These are phyloP conservation scores for Goniozus legneri DNA, from an alignment of 1,140 invertebrate genomes.

Conservation along the genomic window DNA sequence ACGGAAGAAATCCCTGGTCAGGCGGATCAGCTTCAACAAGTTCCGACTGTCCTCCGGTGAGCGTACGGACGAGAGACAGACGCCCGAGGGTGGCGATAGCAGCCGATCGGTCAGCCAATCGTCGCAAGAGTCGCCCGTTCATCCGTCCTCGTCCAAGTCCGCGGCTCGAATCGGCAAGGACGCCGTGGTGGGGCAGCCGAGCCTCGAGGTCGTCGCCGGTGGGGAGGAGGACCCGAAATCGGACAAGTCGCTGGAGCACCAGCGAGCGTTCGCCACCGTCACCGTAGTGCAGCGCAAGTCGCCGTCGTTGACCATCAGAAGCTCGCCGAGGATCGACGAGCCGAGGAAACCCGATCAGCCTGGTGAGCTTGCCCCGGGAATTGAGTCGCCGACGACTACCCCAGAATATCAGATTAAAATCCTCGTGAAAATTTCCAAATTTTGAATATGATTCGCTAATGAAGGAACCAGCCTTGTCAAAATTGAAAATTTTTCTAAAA, in stretches of 20 bases:
- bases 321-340: slow-evolving; percentile 6
- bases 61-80: slow-evolving; percentile 34
- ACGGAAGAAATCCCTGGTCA: slow-evolving; percentile 37
- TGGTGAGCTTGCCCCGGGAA: too few species aligned
- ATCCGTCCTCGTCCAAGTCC: slow-evolving; percentile 25
- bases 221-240: slow-evolving; percentile 1
- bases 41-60: slow-evolving; percentile 37
- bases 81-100: slow-evolving; percentile 42
- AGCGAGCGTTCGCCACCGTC: slow-evolving; percentile 29
- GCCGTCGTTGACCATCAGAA: slow-evolving; percentile 39
- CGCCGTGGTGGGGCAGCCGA: background rate
- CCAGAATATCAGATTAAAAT: too few species aligned
- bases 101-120: slow-evolving; percentile 43
- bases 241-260: slow-evolving; percentile 10
- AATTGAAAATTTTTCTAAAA: too few species aligned
- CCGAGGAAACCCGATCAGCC: too few species aligned
- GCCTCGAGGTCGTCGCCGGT: background rate
- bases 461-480: too few species aligned
- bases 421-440: too few species aligned
- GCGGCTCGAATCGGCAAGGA: background rate
- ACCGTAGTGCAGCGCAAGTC: slow-evolving; percentile 39
- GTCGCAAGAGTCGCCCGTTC: slow-evolving; percentile 40
- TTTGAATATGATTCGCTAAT: too few species aligned
- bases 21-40: slow-evolving; percentile 43
- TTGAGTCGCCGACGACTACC: too few species aligned